phyloP scores from a whole-genome alignment of 2,888 invertebrate species.

The Sicus ferrugineus region DNA sequence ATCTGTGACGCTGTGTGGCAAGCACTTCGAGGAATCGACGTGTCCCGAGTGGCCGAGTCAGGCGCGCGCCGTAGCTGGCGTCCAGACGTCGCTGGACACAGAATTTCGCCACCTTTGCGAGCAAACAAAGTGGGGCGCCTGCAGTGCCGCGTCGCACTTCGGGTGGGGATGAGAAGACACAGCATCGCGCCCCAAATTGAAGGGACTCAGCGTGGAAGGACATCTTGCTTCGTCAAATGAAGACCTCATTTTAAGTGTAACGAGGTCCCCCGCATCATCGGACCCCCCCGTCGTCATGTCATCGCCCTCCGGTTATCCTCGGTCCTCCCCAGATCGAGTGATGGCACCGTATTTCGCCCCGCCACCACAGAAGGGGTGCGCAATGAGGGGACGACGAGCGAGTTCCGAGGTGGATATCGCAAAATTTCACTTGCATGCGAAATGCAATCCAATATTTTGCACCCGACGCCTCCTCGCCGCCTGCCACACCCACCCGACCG shows the following conservation, averaged over 20 bases:
- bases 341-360: not conserved
- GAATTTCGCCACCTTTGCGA: constrained; percentile 27
- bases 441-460: constrained; percentile 48
- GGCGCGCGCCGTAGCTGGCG: not conserved
- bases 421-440: constrained; percentile 47
- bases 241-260: too few species aligned
- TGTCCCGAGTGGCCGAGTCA: constrained; percentile 6
- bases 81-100: not conserved
- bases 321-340: too few species aligned
- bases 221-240: too few species aligned
- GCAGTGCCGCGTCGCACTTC: not conserved
- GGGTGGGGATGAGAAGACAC: too few species aligned
- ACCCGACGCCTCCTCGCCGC: constrained; percentile 25
- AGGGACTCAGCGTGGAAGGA: too few species aligned
- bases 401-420: constrained; percentile 35
- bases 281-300: too few species aligned
- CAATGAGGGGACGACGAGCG: constrained; percentile 1
- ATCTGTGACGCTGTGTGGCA: not conserved
- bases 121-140: not conserved
- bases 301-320: too few species aligned
- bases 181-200: too few species aligned
- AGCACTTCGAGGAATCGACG: constrained; percentile 29
- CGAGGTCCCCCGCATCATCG: too few species aligned
- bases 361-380: not conserved
- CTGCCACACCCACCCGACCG: not conserved